Base-by-base conservation (phyloP, 2,888 invertebrate genomes). In the Eucera pruinosa region DNA sequence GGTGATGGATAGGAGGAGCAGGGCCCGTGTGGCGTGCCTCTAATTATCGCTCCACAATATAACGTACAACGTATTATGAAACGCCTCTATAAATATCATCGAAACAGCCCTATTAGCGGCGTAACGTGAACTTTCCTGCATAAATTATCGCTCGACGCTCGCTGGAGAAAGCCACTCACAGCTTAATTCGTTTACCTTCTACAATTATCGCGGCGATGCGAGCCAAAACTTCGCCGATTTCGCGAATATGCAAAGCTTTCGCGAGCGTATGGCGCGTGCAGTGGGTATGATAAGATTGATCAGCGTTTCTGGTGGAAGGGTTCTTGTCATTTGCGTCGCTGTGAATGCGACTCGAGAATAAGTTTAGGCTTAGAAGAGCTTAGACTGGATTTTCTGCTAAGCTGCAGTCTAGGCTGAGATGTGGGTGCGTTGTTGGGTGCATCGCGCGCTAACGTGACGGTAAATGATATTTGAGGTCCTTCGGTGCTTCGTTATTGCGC, bases 31-130 rank as follows among this genome's bases (percentile, higher is more conserved):
- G 54, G 50, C 58, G 72, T 52, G 72, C 72, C 55, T 73, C 55
- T 72, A 75, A 75, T 73, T 73, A 76, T 73, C 65, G 57, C 54
- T 43, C 43, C 25, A 60, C 23, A 1, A 6, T 47, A 48, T 52
- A 58, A 60, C 69, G 64, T 74, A 71, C 64, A 52, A 20, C 60
- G 61, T 76, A 74, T 73, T 76, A 73, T 61, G 75, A 73, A 76
- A 76, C 57, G 54, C 48, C 20, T 66, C 74, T 61, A 73, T 76
- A 76, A 76, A 76, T 76, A 76, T 75, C 74, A 48, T 61, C 60
- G 75, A 54, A 73, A 65, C 66, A 66, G 66, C 74, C 75, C 75
- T 75, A 75, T 75, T 76, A 76, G 74, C 74, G 66, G 74, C 55
- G 73, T 66, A 76, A 76, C 66, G 66, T 66, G n/a, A 66, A 76